Base-by-base conservation (phyloP, 2,113 vertebrate species). In the Myiagra hebetior region DNA sequence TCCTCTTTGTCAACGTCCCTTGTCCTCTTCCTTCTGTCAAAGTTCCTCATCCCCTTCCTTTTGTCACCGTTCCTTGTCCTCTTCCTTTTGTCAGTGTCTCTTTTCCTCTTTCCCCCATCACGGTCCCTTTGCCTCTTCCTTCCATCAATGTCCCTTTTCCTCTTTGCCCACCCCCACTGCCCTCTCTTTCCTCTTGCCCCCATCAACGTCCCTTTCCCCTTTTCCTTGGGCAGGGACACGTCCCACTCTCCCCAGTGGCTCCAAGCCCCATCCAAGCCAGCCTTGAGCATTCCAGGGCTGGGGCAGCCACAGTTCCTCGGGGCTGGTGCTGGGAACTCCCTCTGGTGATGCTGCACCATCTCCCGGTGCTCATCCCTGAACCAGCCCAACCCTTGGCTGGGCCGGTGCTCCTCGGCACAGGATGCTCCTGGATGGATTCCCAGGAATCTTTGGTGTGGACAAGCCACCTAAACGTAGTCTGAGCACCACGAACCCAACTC, bases 401-500 rank as follows among this genome's bases (percentile, higher is more conserved):
- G 57, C 52, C 55, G 30, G 10, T 6, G 23, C 4, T 4, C n/a
- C 53, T 12, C 1, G 2, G 17, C 28, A 1, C 5, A 16, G 41
- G 47, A 10, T 28, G 47, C 30, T 69, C 68, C 13, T 6, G 35
- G 18, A 0, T 15, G 13, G 42, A 3, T n/a, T 53, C 27, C 46
- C 55, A 5, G 26, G 9, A 2, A 3, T 1, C 2, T 20, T 37
- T 3, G 3, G 3, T 2, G 74, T 1, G 7, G 27, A 49, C 11
- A 12, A 39, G 4, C 22, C 19, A 2, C 4, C 0, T 2, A 1
- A 14, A 5, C 0, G 0, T 3, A 7, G 2, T 15, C 37, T 1
- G 28, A 39, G 26, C 49, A 1, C 78, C 30, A 10, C 1, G 4
- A 18, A 15, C 15, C 3, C 10, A 6, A 24, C 78, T 7, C 1